Conservation (phyloP, 2,888 invertebrate species). For the Listrodromus nycthemerus region DNA sequence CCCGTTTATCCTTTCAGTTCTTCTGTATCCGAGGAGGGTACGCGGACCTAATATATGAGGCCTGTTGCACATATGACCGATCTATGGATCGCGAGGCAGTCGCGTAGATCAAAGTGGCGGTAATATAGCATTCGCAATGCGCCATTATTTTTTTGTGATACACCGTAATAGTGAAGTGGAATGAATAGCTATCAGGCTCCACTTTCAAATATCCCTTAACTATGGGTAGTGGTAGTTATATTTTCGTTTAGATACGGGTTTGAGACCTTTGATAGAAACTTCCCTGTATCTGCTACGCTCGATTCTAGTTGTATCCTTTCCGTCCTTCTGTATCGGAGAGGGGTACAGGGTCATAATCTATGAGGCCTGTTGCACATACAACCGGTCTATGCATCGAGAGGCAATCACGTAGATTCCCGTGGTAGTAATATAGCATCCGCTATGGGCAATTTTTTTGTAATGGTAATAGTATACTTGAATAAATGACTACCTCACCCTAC, state of each 20-base stretch:
- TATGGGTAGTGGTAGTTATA: background rate
- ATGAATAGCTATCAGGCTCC: background rate
- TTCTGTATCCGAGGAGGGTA: conserved; percentile 35
- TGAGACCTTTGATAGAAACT: too few species aligned
- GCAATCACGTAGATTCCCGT: background rate
- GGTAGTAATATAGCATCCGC: background rate
- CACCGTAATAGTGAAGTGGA: background rate
- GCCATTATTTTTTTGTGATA: background rate
- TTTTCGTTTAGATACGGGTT: too few species aligned
- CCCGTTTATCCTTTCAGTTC: conserved; percentile 47
- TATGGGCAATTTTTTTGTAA: background rate
- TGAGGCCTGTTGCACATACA: conserved; percentile 12
- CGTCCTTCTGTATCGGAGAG: conserved; percentile 35
- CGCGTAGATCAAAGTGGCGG: background rate
- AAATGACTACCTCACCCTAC: background rate
- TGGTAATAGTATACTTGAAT: background rate
- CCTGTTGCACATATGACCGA: conserved; percentile 24
- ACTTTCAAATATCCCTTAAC: conserved; percentile 6
- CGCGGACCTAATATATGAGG: conserved; percentile 45
- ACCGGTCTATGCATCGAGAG: conserved; percentile 25
- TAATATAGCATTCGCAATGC: background rate
- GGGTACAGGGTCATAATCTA: conserved; percentile 49
- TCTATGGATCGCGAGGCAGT: conserved; percentile 25
- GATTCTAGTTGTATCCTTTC: conserved; percentile 41
- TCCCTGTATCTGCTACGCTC: conserved; percentile 59